Evolutionary conservation across 1,140 invertebrate species (phyloP).

Genomic region (Nephila pilipes): DNA sequence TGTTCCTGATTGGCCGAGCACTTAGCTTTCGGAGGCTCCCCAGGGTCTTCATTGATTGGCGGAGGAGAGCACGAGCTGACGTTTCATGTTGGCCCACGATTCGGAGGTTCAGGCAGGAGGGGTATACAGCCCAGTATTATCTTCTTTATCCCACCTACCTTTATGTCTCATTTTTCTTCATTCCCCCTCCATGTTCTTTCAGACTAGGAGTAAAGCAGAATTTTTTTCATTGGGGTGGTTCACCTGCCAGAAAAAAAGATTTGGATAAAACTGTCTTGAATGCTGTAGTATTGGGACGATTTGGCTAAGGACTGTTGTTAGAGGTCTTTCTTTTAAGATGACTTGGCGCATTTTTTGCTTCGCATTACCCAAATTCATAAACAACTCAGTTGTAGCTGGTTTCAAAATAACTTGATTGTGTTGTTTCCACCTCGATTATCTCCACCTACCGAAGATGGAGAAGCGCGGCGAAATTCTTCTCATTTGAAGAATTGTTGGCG

Average conservation of each 20-base stretch:
- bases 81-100: constrained; percentile 22
- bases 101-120: neutral
- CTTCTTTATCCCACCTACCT: constrained; percentile 72
- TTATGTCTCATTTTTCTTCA: constrained; percentile 75
- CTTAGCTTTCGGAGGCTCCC: constrained; percentile 76
- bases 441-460: constrained; percentile 12
- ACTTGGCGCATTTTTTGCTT: constrained; percentile 64
- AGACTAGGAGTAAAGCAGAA: constrained; percentile 34
- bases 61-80: constrained; percentile 50
- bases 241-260: constrained; percentile 33
- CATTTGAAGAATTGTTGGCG: constrained; percentile 34
- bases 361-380: constrained; percentile 68
- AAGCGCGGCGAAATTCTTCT: constrained; percentile 29
- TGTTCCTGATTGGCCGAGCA: constrained; percentile 75
- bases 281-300: constrained; percentile 66
- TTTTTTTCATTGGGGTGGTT: constrained; percentile 48
- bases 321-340: constrained; percentile 66
- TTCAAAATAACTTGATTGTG: constrained; percentile 76
- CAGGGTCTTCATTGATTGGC: constrained; percentile 72
- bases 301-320: constrained; percentile 67
- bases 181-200: constrained; percentile 13
- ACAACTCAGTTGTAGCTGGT: constrained; percentile 69
- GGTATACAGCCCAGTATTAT: constrained; percentile 48
- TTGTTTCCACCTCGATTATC: constrained; percentile 68
- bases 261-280: constrained; percentile 63